Conservation (phyloP, 2,888 invertebrate species). For the Himalopsyche kuldschensis region DNA sequence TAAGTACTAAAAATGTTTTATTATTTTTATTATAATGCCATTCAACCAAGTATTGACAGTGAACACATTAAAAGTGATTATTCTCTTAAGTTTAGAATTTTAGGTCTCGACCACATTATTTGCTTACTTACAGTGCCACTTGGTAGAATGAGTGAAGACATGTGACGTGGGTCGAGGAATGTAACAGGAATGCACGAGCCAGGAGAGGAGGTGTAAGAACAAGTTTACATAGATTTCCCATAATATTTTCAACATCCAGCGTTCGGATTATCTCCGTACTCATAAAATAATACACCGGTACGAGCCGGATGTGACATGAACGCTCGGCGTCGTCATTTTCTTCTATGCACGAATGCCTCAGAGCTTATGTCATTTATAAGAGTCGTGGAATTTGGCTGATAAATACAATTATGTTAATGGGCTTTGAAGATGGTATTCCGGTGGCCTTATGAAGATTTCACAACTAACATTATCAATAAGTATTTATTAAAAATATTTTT, state of each 20-base stretch:
- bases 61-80: too few species aligned
- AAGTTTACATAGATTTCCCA: slow-evolving; percentile 29
- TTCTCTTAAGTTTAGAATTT: too few species aligned
- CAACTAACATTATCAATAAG: background rate
- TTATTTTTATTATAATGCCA: too few species aligned
- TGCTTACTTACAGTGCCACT: background rate
- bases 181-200: slow-evolving; percentile 20
- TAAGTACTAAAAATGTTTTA: too few species aligned
- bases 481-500: background rate
- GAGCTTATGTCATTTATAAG: slow-evolving; percentile 10
- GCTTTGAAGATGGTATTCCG: background rate
- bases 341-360: slow-evolving; percentile 7
- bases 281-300: background rate
- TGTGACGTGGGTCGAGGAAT: slow-evolving; percentile 29
- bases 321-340: background rate
- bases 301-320: background rate
- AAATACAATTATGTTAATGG: background rate
- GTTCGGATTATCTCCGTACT: background rate
- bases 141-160: background rate
- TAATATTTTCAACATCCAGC: slow-evolving; percentile 15
- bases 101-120: background rate
- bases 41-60: too few species aligned
- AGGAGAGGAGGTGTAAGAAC: slow-evolving; percentile 28
- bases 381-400: background rate
- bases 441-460: background rate